Evolutionary conservation across 2,113 vertebrate genomes (phyloP), one percentile per base, ranked within the genome.

Genomic region (Ictalurus furcatus): DNA sequence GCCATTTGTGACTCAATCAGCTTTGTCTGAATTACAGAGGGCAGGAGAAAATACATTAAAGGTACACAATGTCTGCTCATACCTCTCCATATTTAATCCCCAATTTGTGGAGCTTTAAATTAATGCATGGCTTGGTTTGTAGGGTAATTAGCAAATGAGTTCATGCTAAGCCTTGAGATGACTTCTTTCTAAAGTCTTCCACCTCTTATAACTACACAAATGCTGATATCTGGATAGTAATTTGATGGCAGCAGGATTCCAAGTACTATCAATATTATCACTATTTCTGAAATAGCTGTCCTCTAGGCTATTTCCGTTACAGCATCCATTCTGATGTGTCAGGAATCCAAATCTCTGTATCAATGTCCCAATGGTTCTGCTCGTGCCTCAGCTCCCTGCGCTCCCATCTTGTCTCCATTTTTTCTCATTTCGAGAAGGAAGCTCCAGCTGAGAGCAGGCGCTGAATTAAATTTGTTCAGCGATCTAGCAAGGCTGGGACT

Each of bases 381-480:
- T 81, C 59, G 78, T 34, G 25, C 37, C 80, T 59, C 71, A n/a
- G 59, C 54, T 85, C 65, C 85, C 81, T 5, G 37, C 84, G 34
- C 61, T 69, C 74, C 34, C 74, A 89, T 90, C 86, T 86, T 79
- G 48, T 88, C 86, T 84, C 85, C 37, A 73, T 90, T 87, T 88
- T 82, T 89, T 78, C 73, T 88, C 65, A 89, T 91, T 89, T 89
- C 44, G 61, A 61, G 63, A 48, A 44, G 48, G 84, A 86, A 85
- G 63, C 85, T 87, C 69, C 73, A 90, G 85, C 76, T 65, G 86
- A 87, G 87, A 81, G 71, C n/a, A 59, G 71, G 61, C 79, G 54
- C 85, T 7, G 79, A 85, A 90, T 90, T 91, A 69, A 90, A 91
- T 90, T 90, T 89, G 81, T 76, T 85, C 84, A n/a, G 84, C 73